Evolutionary conservation across 2,888 invertebrate species (phyloP), one percentile per base, ranked within the genome.

Genomic region (Stenotaenia linearis): DNA sequence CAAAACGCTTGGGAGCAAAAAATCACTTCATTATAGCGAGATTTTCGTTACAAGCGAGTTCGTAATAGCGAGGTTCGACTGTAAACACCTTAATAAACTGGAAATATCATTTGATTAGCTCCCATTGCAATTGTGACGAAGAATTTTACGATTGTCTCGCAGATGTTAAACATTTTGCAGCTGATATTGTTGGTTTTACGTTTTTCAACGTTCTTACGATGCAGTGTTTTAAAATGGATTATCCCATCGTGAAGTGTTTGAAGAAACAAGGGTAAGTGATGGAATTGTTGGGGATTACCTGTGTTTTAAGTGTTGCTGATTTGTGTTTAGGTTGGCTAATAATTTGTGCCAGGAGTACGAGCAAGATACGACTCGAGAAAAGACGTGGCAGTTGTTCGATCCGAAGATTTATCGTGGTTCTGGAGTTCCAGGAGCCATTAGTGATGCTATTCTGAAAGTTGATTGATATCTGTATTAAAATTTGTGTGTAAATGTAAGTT

Each of bases 91-190:
- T n/a, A n/a, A n/a, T n/a, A n/a, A n/a, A n/a, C n/a, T n/a, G n/a
- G n/a, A 18, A 12, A 0, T 69, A 9, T 61, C 4, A 28, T 32
- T 25, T 10, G 0, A 25, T 30, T 23, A 75, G 75, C 10, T 75
- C 75, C 6, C 75, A 32, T 75, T 75, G 75, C 35, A 35, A 75
- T 18, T 75, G 75, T 35, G 75, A 75, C 35, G 75, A 75, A 6
- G 18, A 32, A 75, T 75, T 75, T 75, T 75, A 75, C 9, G 10
- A 75, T 4, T 75, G 75, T 23, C 32, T 75, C 5, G 21, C n/a
- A 18, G n/a, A 35, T 32, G 30, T 32, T n/a, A 75, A 12, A 10
- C 28, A 32, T 10, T 12, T 18, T 28, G 23, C 28, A 10, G 23
- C 75, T 12, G 25, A 75, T 23, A 28, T 10, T n/a, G 75, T 75